Conservation (phyloP, 2,888 invertebrate species). For the Melinopterus prodromus region DNA sequence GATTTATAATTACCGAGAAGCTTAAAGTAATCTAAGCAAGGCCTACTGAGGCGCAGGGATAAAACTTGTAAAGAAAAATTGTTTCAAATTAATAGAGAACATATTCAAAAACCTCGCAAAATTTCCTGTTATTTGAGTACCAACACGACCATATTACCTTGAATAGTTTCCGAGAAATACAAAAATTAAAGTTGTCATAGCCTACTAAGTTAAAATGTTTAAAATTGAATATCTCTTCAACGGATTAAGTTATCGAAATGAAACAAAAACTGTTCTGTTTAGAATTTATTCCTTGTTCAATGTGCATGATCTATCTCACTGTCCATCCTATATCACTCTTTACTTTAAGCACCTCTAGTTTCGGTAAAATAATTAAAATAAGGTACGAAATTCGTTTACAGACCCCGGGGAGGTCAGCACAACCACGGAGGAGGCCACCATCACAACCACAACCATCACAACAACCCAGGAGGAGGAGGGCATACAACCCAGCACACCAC, state of each 20-base stretch:
- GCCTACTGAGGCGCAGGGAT: not conserved
- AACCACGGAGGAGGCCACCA: conserved; percentile 17
- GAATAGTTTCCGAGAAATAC: too few species aligned
- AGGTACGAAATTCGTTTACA: conserved; percentile 21
- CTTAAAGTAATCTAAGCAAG: not conserved
- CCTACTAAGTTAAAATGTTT: not conserved
- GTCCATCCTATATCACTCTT: not conserved
- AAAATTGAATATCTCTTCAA: not conserved
- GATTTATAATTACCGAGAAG: not conserved
- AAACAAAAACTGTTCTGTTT: not conserved
- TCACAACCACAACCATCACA: conserved; percentile 13
- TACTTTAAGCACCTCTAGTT: not conserved
- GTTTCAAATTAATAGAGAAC: too few species aligned
- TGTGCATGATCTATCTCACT: not conserved
- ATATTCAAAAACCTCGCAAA: too few species aligned
- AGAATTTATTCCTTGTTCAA: not conserved
- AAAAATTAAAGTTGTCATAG: not conserved
- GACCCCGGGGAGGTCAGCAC: conserved; percentile 15
- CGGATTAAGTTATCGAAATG: not conserved
- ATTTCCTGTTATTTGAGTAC: too few species aligned
- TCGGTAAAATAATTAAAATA: conserved; percentile 9
- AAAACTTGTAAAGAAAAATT: not conserved
- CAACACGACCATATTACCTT: too few species aligned
- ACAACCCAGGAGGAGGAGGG: not conserved
- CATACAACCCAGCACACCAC: conserved; percentile 5